These are phyloP conservation scores for Linnaemya vulpina DNA, from an alignment of 2,888 invertebrate species.

Conservation along the genomic window DNA sequence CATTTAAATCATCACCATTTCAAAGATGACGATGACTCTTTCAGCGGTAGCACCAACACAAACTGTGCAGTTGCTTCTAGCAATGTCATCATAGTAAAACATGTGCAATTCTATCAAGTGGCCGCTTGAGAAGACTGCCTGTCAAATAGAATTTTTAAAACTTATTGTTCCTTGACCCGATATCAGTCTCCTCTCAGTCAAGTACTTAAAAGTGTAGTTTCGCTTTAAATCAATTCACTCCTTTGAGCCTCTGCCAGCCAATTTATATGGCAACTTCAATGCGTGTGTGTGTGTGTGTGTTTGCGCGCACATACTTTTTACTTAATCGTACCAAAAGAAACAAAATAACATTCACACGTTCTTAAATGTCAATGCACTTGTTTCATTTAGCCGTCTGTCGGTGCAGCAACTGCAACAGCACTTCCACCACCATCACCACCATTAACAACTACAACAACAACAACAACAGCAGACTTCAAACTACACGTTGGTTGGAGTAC, in stretches of 20 bases:
- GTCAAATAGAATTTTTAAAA: too few species aligned
- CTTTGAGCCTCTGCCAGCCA: conserved; percentile 27
- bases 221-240: background rate
- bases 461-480: conserved; percentile 21
- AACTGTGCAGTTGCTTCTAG: conserved; percentile 9
- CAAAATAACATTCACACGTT: conserved; percentile 70
- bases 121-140: too few species aligned
- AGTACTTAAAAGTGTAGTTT: background rate
- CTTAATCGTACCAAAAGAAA: conserved; percentile 51
- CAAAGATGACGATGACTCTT: conserved; percentile 38
- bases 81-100: background rate
- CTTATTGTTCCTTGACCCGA: too few species aligned
- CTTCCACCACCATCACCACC: conserved; percentile 1
- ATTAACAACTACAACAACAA: conserved; percentile 1
- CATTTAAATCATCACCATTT: conserved; percentile 67
- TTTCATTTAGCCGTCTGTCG: conserved; percentile 56
- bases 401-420: conserved; percentile 43
- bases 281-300: conserved; percentile 34
- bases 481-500: conserved; percentile 11
- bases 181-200: background rate
- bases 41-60: conserved; percentile 40
- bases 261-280: conserved; percentile 29
- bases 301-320: conserved; percentile 1
- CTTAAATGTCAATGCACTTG: conserved; percentile 71
- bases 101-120: too few species aligned